Percentiles rank a stretch among this genome's conserved stretches.
These are phyloP conservation scores for Bombus confusus DNA, from an alignment of 1,140 invertebrate species.

Conservation along the genomic window DNA sequence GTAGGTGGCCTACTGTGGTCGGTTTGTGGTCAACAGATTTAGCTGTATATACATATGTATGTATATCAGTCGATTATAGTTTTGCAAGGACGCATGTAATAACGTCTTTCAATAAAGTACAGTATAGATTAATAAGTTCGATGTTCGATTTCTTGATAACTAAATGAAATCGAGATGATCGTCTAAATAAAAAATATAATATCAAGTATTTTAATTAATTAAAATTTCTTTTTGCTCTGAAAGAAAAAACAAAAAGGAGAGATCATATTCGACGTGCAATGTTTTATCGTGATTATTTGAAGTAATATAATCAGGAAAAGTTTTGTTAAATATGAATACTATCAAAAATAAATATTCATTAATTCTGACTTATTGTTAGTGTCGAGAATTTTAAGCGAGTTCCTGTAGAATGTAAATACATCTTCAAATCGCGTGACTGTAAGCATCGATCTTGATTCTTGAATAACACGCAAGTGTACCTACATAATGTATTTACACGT, in stretches of 20 bases:
- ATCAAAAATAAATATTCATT: background rate
- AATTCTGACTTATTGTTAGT: background rate
- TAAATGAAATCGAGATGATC: background rate
- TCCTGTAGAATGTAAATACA: constrained; percentile 9
- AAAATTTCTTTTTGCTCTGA: no score
- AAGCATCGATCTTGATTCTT: constrained; percentile 45
- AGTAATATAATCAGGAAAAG: background rate
- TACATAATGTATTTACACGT: background rate
- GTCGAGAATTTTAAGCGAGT: background rate
- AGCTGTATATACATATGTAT: background rate
- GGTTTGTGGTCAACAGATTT: no score
- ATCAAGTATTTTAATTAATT: no score
- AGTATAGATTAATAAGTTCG: background rate
- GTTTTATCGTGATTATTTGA: background rate
- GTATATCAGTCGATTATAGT: background rate
- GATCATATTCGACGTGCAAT: background rate
- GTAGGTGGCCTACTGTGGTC: no score
- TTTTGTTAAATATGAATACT: background rate
- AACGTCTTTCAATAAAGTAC: no score
- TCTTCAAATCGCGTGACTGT: constrained; percentile 43
- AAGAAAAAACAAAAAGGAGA: background rate
- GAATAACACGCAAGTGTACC: constrained; percentile 29
- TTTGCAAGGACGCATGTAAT: background rate
- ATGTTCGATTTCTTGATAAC: background rate
- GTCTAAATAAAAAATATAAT: background rate